Conservation (phyloP, 92 coral and sea anemone genomes). For the Pocillopora meandrina region DNA sequence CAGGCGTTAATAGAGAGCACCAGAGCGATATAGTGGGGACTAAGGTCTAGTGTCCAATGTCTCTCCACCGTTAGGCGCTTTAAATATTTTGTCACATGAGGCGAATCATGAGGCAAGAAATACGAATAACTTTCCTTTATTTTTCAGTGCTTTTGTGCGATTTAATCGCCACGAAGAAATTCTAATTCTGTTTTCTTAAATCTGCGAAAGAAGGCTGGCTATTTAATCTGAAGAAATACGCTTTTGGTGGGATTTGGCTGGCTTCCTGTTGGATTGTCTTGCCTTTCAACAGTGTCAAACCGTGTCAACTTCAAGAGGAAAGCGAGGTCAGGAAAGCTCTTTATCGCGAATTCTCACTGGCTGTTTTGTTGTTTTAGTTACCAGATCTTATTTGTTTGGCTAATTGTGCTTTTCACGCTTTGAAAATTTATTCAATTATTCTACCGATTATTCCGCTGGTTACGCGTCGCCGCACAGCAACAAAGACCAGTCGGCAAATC, state of each 20-base stretch:
- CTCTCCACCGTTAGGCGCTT: background rate
- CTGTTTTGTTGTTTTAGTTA: slow-evolving; percentile 11
- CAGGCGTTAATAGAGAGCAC: background rate
- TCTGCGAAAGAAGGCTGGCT: background rate
- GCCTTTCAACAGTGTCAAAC: slow-evolving; percentile 38
- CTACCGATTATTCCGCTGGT: background rate
- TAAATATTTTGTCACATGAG: too few relatives aligned
- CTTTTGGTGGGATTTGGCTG: slow-evolving; percentile 5
- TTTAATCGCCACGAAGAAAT: background rate
- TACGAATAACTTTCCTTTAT: too few relatives aligned
- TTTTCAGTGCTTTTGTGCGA: background rate
- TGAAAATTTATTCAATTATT: background rate
- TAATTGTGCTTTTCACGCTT: slow-evolving; percentile 25
- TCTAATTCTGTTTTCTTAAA: background rate
- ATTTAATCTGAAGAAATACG: background rate
- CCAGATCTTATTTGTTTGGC: background rate
- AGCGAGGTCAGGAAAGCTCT: slow-evolving; percentile 2
- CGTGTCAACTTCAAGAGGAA: slow-evolving; percentile 7
- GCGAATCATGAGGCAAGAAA: background rate
- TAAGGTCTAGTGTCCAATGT: slow-evolving; percentile 15
- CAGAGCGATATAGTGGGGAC: background rate
- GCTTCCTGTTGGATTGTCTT: background rate
- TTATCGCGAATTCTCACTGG: slow-evolving; percentile 5
- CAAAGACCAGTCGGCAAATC: slow-evolving; percentile 5
- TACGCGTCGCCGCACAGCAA: background rate